phyloP scores from a whole-genome alignment of 2,888 invertebrate genomes.

The Drosophila peninsularis region DNA sequence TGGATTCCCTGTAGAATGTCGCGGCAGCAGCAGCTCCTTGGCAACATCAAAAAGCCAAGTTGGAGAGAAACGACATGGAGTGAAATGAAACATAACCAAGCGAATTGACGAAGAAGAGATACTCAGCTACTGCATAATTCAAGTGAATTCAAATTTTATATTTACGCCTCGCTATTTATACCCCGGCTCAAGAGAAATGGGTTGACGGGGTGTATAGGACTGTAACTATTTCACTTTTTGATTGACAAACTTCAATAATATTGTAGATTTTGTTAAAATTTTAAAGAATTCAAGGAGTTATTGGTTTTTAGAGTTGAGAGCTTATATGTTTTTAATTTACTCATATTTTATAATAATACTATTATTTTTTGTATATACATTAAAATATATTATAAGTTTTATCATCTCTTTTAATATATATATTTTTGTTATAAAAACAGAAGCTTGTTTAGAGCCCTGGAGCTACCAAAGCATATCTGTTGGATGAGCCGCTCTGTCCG shows the following conservation, averaged over 20 bases:
- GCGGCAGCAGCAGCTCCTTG: slow-evolving; percentile 17
- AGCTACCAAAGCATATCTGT: not conserved
- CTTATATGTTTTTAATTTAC: too few relatives aligned
- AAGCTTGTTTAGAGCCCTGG: too few relatives aligned
- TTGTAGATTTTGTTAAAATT: not conserved
- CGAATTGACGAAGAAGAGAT: slow-evolving; percentile 41
- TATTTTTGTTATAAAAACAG: too few relatives aligned
- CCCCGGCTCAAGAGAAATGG: not conserved
- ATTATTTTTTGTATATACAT: too few relatives aligned
- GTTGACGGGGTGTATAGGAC: not conserved
- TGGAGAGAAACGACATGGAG: slow-evolving; percentile 25
- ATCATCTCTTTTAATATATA: too few relatives aligned
- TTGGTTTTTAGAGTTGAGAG: too few relatives aligned
- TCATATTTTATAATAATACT: too few relatives aligned
- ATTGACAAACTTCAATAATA: not conserved
- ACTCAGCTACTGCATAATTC: slow-evolving; percentile 66
- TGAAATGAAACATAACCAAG: slow-evolving; percentile 36
- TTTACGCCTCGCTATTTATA: slow-evolving; percentile 12
- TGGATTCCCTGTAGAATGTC: slow-evolving; percentile 41
- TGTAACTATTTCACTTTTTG: not conserved
- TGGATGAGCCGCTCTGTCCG: too few relatives aligned
- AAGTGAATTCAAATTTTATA: slow-evolving; percentile 60
- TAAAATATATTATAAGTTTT: too few relatives aligned
- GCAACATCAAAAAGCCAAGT: slow-evolving; percentile 55
- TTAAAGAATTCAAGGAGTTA: too few relatives aligned